Evolutionary conservation across 2,113 vertebrate genomes (phyloP).

Genomic region (Sterrhoptilus dennistouni): DNA sequence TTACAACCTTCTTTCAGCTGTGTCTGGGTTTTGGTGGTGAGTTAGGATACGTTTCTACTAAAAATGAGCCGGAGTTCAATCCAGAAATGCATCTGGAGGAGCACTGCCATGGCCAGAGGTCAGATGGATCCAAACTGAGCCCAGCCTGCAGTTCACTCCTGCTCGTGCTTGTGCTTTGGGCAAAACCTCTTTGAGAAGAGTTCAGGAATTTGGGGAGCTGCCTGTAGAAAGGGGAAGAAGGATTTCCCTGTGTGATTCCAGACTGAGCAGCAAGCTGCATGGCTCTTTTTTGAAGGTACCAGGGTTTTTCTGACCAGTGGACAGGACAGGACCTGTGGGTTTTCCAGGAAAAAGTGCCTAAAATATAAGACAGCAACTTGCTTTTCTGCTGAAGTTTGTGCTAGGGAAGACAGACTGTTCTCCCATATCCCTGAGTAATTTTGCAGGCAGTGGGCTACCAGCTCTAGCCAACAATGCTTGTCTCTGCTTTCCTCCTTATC

Average conservation of each 20-base stretch:
- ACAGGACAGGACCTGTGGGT: background rate
- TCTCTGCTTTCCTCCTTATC: background rate
- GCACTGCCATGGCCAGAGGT: background rate
- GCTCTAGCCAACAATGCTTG: background rate
- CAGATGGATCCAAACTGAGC: background rate
- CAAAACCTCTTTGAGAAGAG: background rate
- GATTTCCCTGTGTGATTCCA: background rate
- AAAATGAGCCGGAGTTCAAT: background rate
- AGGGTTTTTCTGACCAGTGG: accelerated
- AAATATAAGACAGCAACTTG: background rate
- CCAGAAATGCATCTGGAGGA: background rate
- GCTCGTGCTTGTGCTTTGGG: background rate
- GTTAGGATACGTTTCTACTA: background rate
- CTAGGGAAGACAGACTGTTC: background rate
- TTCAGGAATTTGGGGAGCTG: background rate
- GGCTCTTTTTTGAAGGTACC: background rate
- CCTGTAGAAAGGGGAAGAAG: background rate
- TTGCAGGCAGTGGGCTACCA: background rate
- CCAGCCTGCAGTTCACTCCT: background rate
- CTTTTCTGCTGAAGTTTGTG: background rate
- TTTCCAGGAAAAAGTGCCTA: background rate
- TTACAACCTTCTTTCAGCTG: background rate
- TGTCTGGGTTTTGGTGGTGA: background rate
- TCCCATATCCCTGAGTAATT: background rate
- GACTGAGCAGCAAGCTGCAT: background rate